phyloP scores from a whole-genome alignment of 2,888 invertebrate genomes.

The Metalampra italica region DNA sequence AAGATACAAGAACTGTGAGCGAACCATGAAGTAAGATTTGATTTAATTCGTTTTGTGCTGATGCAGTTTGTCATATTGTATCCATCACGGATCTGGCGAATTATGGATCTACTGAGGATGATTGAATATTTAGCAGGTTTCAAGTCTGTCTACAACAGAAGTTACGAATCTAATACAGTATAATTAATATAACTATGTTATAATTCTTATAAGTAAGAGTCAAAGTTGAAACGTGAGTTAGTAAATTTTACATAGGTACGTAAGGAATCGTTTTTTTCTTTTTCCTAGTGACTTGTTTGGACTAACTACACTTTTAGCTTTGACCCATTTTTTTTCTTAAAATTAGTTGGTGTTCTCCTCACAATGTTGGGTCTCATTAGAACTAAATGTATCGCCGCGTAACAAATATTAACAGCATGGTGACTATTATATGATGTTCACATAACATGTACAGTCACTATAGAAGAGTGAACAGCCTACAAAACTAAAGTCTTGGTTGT shows the following conservation, averaged over 20 bases:
- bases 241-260: neutral
- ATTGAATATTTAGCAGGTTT: slow-evolving; percentile 67
- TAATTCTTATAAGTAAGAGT: slow-evolving; percentile 10
- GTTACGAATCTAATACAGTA: slow-evolving; percentile 14
- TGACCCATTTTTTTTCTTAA: slow-evolving; percentile 3
- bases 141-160: slow-evolving; percentile 37
- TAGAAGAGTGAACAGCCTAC: no score
- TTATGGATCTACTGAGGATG: no score
- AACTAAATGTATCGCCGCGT: slow-evolving; percentile 3
- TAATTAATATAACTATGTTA: neutral
- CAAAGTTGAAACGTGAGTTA: slow-evolving; percentile 6
- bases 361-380: slow-evolving; percentile 29
- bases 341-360: slow-evolving; percentile 56
- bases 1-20: no score
- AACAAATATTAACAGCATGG: neutral
- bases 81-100: no score
- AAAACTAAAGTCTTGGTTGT: no score
- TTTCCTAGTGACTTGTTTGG: no score
- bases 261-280: no score
- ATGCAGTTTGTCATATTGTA: slow-evolving; percentile 40
- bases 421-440: no score
- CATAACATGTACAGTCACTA: no score
- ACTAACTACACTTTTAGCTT: slow-evolving; percentile 7
- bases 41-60: slow-evolving; percentile 30
- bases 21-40: no score